These are phyloP conservation scores for Solen grandis DNA, from an alignment of 1,140 invertebrate species.

Conservation along the genomic window DNA sequence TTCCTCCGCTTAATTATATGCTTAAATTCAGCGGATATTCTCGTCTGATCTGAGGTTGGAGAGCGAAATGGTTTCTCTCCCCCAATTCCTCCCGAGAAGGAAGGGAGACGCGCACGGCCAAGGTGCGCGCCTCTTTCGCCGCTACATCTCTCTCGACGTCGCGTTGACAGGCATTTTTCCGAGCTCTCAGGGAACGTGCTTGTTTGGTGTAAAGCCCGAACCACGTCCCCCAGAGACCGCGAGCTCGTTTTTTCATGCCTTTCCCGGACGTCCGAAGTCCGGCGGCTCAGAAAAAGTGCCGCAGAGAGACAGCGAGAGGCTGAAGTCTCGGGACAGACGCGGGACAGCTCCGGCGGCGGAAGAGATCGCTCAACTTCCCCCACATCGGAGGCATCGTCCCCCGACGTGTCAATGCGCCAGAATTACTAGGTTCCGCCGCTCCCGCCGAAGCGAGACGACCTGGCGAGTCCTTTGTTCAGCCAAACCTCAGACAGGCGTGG, in stretches of 20 bases:
- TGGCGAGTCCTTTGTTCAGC: conserved; percentile 55
- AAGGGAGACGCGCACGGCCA: background rate
- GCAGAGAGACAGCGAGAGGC: background rate
- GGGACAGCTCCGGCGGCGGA: no score
- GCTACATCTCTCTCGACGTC: background rate
- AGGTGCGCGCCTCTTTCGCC: background rate
- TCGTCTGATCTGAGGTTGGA: conserved; percentile 86
- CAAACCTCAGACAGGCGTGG: no score
- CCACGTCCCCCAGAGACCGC: background rate
- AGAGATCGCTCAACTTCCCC: no score
- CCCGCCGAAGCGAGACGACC: no score
- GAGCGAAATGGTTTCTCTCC: background rate
- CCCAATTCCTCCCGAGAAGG: background rate
- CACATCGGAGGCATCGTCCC: no score
- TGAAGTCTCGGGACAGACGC: conserved; percentile 10
- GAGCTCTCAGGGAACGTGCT: background rate
- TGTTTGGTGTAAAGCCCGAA: background rate
- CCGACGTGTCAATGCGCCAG: no score
- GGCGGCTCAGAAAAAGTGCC: conserved; percentile 57
- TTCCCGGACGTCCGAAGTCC: no score
- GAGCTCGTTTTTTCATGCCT: conserved; percentile 2
- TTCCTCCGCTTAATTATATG: conserved; percentile 96
- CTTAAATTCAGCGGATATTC: conserved; percentile 92
- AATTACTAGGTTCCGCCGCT: no score
- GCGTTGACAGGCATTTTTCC: background rate